These are phyloP conservation scores for Pangasius mekongensis DNA, from an alignment of 2,797 vertebrate species.

Conservation along the genomic window DNA sequence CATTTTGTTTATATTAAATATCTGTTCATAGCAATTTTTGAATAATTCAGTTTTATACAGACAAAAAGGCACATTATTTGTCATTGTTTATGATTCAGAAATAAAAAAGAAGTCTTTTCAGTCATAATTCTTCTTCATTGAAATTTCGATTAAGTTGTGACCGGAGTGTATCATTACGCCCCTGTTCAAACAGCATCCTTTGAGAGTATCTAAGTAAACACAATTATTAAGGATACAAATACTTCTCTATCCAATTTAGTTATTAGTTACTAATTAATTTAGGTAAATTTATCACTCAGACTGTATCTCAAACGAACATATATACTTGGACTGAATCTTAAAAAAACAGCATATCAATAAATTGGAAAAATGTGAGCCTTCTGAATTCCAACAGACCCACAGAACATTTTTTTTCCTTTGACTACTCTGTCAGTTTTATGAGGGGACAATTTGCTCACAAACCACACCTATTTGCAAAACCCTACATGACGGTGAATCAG, in stretches of 20 bases:
- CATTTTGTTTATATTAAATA: not conserved
- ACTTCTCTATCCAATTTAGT: not conserved
- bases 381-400: not conserved
- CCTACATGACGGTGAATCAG: not conserved
- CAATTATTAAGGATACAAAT: not conserved
- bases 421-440: slow-evolving; percentile 7
- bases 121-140: not conserved
- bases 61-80: not conserved
- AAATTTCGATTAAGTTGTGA: not conserved
- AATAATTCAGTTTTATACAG: not conserved
- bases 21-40: not conserved
- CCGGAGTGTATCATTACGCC: not conserved
- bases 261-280: not conserved
- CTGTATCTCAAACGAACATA: not conserved
- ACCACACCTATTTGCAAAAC: slow-evolving; percentile 16
- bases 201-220: not conserved
- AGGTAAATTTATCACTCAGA: not conserved
- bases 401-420: not conserved
- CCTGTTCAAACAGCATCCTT: not conserved
- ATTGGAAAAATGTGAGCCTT: not conserved
- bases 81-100: not conserved
- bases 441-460: slow-evolving; percentile 1
- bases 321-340: not conserved
- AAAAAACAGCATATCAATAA: not conserved
- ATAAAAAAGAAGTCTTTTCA: not conserved